Base-by-base conservation (phyloP, 2,888 invertebrate species). In the Eremobia ochroleuca region DNA sequence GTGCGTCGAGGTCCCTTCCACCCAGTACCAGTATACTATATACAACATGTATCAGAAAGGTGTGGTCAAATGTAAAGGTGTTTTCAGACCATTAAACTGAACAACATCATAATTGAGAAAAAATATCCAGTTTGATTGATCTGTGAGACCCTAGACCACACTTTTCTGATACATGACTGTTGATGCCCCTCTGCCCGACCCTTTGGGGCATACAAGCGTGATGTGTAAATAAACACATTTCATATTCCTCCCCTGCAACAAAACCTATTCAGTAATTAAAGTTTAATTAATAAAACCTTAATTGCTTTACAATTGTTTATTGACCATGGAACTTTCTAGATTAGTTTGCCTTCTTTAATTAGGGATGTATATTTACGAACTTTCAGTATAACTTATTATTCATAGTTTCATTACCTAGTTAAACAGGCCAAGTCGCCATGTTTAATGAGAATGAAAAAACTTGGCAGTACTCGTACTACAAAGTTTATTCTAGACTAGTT, bases 301-400 rank as follows among this genome's bases (percentile, higher is more conserved):
- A 67, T 78, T 83, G 37, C 25, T 83, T 66, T 55, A 67, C 69
- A 62, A 67, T 58, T 66, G 55, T 85, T 85, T 81, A 55, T 62
- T 70, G 43, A 58, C 69, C 31, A 62, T n/a, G 43, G 18, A 69
- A 70, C 49, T 82, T 76, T 67, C 13, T 3, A 43, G 67, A 85
- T 82, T 66, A 70, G 76, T 81, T 74, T 43, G 62, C 25, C 11
- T 71, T 67, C 64, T 74, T 82, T 74, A 75, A 84, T 86, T 86
- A 78, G 18, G 13, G 34, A n/a, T 21, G 43, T 66, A 37, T 81
- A 70, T 70, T 70, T 61, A 68, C 58, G 21, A 79, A 76, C 28
- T 73, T 71, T 31, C 40, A 37, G 34, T 52, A 4, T 0, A 25
- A 52, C 4, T 78, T 69, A 55, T 46, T 79, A 68, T 75, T 86